Conservation (phyloP, 2,797 vertebrate genomes). For the Cryptoblepharus egeriae region DNA sequence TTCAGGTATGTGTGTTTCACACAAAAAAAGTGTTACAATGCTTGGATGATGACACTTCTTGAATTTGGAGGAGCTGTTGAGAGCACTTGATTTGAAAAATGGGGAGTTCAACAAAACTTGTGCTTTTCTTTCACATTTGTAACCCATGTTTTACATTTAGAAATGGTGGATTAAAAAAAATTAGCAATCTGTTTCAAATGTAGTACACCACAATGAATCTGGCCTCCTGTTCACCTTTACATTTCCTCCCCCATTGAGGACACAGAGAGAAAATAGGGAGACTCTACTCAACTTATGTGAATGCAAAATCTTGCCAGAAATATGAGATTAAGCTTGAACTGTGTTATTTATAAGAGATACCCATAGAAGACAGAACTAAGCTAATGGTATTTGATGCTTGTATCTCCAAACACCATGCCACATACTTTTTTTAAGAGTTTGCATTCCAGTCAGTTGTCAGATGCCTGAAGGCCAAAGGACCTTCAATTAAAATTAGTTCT, state of each 20-base stretch:
- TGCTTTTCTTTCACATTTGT: background rate
- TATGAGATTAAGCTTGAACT: background rate
- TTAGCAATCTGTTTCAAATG: too few relatives aligned
- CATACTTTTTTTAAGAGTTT: background rate
- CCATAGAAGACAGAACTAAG: background rate
- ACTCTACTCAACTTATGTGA: too few relatives aligned
- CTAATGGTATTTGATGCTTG: background rate
- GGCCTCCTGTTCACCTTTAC: too few relatives aligned
- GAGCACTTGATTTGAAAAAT: background rate
- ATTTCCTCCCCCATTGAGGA: too few relatives aligned
- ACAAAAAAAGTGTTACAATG: background rate
- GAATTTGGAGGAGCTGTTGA: background rate
- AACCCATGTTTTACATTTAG: fast-evolving
- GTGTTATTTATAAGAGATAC: background rate
- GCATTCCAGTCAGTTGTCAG: conserved; percentile 11
- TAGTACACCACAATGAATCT: too few relatives aligned
- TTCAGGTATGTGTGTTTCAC: background rate
- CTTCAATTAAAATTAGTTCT: conserved; percentile 35
- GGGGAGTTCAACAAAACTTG: background rate
- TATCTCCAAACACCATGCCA: conserved; percentile 29
- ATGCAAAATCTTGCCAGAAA: background rate
- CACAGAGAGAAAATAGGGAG: too few relatives aligned
- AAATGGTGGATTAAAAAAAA: background rate
- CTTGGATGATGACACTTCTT: background rate
- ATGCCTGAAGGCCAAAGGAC: background rate